Evolutionary conservation across 2,888 invertebrate genomes (phyloP).

Genomic region (Harpagoxenus sublaevis): DNA sequence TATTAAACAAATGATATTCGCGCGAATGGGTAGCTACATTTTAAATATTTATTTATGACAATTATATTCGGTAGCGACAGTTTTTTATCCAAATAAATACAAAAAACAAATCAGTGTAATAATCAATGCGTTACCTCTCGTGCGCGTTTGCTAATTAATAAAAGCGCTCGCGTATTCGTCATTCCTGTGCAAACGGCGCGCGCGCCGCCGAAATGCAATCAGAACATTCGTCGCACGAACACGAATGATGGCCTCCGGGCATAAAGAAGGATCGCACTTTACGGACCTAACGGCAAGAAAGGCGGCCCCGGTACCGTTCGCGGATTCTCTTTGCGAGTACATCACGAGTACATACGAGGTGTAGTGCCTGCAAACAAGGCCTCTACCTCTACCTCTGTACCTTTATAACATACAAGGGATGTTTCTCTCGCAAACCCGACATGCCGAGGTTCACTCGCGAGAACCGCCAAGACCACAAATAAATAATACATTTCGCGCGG

Average conservation of each 20-base stretch:
- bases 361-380: slow-evolving; percentile 55
- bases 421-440: slow-evolving; percentile 46
- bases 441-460: slow-evolving; percentile 36
- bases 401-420: slow-evolving; percentile 23
- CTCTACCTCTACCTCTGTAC: slow-evolving; percentile 32
- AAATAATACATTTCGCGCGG: slow-evolving; percentile 81
- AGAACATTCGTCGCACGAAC: slow-evolving; percentile 61
- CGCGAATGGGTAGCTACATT: neutral
- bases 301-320: slow-evolving; percentile 36
- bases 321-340: slow-evolving; percentile 49
- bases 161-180: slow-evolving; percentile 20
- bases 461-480: slow-evolving; percentile 66
- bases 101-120: neutral
- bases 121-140: slow-evolving; percentile 20
- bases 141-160: slow-evolving; percentile 34
- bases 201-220: slow-evolving; percentile 54
- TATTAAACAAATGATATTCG: neutral
- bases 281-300: slow-evolving; percentile 53
- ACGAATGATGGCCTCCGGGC: slow-evolving; percentile 23
- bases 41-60: slow-evolving; percentile 27
- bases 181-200: slow-evolving; percentile 20
- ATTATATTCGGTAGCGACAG: neutral
- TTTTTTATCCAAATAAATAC: slow-evolving; percentile 9
- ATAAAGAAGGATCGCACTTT: slow-evolving; percentile 48
- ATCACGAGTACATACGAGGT: slow-evolving; percentile 24